Evolutionary conservation across 2,888 invertebrate species (phyloP), one percentile per base, ranked within the genome.

Genomic region (Macaria liturata): DNA sequence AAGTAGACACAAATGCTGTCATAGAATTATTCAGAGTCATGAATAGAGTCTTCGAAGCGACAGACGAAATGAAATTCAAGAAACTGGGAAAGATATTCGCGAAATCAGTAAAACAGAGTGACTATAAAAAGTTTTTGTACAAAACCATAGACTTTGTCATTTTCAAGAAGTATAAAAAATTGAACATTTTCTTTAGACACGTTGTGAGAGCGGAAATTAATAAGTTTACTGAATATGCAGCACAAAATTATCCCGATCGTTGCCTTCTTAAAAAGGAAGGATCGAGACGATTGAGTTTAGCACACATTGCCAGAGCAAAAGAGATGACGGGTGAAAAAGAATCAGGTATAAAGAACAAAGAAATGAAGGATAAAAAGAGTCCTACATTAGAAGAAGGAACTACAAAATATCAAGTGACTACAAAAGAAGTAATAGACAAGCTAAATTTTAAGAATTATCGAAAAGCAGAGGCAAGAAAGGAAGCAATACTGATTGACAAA

Each of bases 61-160:
- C 8, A 4, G 64, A 64, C 32, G 45, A 54, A 30, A 4, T n/a
- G 0, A 49, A 57, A 31, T 32, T 65, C 5, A 48, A 49, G 6
- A 54, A 56, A n/a, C 44, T 65, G 4, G 3, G 43, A 2, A 56
- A 63, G 4, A 54, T 45, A 39, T 65, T 58, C 40, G 8, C 3
- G 1, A 44, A 45, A 9, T 47, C 65, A 0, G 56, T 9, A n/a
- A 49, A 59, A 20, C 44, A 31, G 1, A 54, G 55, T 30, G 9
- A 42, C 5, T 65, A 53, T 39, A 43, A 49, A 4, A 59, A 61
- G 30, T 56, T 63, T 3, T 6, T 65, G 3, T 9, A 43, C 1
- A 59, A 63, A 39, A 50, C 59, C 3, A 43, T 65, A 9, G 31
- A 50, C 6, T 53, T 57, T n/a, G 34, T 59, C 8, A 32, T 65